A percentile compares a stretch with the other conserved stretches of the same genome.
These are phyloP conservation scores for Leucopsar rothschildi DNA, from an alignment of 2,113 vertebrate species.

Conservation along the genomic window DNA sequence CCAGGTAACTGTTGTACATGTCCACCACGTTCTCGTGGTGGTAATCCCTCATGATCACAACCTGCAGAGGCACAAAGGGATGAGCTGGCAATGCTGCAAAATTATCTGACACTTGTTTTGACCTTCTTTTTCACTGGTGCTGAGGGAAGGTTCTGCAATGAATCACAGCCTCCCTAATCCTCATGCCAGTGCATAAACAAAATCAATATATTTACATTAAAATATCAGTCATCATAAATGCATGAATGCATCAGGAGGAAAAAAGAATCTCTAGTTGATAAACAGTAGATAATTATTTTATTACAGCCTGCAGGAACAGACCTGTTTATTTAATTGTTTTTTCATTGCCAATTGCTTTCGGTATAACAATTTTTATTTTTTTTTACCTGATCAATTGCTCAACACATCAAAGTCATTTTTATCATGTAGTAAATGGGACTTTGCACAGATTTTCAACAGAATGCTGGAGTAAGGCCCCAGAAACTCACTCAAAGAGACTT, in stretches of 20 bases:
- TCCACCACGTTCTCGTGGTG: slow-evolving; percentile 98
- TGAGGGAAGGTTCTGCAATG: not conserved
- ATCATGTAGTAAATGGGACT: rapidly evolving
- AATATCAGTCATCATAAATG: not conserved
- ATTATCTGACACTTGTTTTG: not conserved
- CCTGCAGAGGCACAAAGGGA: slow-evolving; percentile 71
- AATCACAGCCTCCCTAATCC: not conserved
- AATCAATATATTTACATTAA: not conserved
- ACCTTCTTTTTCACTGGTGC: not conserved
- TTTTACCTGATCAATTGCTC: not conserved
- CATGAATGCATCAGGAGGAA: not conserved
- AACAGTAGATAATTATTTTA: not conserved
- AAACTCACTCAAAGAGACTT: not conserved
- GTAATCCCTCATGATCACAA: slow-evolving; percentile 99
- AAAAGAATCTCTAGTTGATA: not conserved
- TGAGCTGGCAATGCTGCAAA: not conserved
- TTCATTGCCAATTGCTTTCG: not conserved
- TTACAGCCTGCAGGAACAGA: not conserved
- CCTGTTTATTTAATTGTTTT: not conserved
- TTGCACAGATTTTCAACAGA: not conserved
- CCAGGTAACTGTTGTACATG: slow-evolving; percentile 99
- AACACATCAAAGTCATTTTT: not conserved
- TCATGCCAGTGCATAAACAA: not conserved
- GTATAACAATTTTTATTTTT: not conserved
- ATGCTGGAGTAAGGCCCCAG: not conserved